Evolutionary conservation across 2,888 invertebrate genomes (phyloP).

Genomic region (Drymonia ruficornis): DNA sequence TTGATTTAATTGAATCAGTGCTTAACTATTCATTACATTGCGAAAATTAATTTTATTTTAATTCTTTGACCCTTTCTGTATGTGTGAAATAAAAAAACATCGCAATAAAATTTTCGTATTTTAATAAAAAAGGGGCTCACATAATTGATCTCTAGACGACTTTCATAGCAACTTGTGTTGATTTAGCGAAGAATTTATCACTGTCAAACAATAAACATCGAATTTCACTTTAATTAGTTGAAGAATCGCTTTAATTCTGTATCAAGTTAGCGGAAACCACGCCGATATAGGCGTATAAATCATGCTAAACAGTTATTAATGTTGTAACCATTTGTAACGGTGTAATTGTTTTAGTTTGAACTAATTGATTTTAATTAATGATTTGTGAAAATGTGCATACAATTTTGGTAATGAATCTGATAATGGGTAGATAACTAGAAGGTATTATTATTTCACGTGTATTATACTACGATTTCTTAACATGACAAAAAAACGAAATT

Average conservation of each 20-base stretch:
- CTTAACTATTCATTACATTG: too few relatives aligned
- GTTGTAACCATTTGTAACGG: neutral
- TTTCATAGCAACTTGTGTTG: constrained; percentile 4
- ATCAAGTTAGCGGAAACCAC: constrained; percentile 6
- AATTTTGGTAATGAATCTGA: too few relatives aligned
- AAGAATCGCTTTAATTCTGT: constrained; percentile 16
- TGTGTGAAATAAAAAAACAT: too few relatives aligned
- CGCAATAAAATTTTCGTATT: neutral
- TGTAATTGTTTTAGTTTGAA: neutral
- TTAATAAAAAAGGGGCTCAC: neutral
- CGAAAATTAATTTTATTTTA: neutral
- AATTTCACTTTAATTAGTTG: constrained; percentile 25
- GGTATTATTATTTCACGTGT: too few relatives aligned
- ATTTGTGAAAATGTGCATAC: too few relatives aligned
- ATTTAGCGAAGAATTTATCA: constrained; percentile 22
- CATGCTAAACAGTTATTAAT: neutral
- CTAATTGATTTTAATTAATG: neutral
- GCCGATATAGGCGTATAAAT: neutral
- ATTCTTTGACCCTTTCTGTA: too few relatives aligned
- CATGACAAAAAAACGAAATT: too few relatives aligned
- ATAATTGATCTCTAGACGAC: constrained; percentile 4
- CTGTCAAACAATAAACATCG: constrained; percentile 10
- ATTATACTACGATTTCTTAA: too few relatives aligned
- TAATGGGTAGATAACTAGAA: too few relatives aligned
- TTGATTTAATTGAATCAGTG: too few relatives aligned